These are phyloP conservation scores for Mythimna impura DNA, from an alignment of 2,888 invertebrate species.

Conservation along the genomic window DNA sequence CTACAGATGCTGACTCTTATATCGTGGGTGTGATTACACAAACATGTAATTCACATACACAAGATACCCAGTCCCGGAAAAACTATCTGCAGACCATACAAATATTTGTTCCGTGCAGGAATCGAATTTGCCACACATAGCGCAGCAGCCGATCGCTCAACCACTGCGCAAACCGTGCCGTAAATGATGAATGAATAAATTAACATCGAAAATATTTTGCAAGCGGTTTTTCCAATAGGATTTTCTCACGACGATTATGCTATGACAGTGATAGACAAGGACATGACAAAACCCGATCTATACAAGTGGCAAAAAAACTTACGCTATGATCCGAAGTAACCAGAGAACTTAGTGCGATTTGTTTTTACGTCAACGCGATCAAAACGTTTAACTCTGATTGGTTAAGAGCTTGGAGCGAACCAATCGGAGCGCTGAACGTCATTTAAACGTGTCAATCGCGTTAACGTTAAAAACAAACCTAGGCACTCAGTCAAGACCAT, in stretches of 20 bases:
- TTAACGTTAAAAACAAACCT: no score
- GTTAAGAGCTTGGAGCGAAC: no score
- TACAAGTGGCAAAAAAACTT: conserved; percentile 14
- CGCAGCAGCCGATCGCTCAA: not conserved
- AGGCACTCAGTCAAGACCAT: conserved; percentile 17
- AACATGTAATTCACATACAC: not conserved
- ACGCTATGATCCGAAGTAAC: conserved; percentile 4
- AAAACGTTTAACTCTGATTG: no score
- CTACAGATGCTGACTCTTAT: no score
- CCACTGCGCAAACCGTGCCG: no score
- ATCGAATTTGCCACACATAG: not conserved
- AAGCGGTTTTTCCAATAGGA: not conserved
- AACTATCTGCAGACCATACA: no score
- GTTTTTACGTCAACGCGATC: no score
- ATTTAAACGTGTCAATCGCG: no score
- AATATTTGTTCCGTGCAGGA: not conserved
- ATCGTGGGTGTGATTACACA: not conserved
- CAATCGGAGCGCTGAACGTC: no score
- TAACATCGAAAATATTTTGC: not conserved
- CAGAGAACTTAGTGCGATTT: no score
- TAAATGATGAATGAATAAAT: not conserved
- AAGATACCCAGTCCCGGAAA: not conserved
- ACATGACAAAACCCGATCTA: conserved; percentile 12
- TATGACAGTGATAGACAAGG: not conserved
- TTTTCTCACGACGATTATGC: conserved; percentile 4